phyloP scores from a whole-genome alignment of 2,888 invertebrate genomes.

The Drosophila niveifrons region DNA sequence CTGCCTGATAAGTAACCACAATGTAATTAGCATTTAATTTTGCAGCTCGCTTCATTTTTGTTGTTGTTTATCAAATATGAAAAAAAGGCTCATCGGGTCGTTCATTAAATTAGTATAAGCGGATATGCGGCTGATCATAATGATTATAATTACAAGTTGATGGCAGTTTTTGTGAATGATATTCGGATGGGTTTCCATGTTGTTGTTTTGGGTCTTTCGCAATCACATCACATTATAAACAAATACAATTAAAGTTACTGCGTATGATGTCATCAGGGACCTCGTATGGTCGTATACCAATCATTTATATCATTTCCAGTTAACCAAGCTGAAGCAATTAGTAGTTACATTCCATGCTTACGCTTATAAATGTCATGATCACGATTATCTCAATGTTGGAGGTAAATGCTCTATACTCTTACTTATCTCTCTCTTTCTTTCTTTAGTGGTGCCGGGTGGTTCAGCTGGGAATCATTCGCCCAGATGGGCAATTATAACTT shows the following conservation, averaged over 20 bases:
- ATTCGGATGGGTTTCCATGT: neutral
- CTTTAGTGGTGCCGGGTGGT: slow-evolving; percentile 4
- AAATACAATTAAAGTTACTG: slow-evolving; percentile 3
- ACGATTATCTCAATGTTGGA: slow-evolving; percentile 1
- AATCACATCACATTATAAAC: slow-evolving; percentile 47
- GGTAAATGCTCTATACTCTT: neutral
- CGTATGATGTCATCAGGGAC: slow-evolving; percentile 3
- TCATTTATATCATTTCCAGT: slow-evolving; percentile 13
- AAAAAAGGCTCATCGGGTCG: slow-evolving; percentile 62
- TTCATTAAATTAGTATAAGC: slow-evolving; percentile 66
- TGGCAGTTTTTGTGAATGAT: slow-evolving; percentile 13
- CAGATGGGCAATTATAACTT: slow-evolving; percentile 2
- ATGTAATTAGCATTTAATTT: slow-evolving; percentile 68
- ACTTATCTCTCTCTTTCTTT: too few relatives aligned
- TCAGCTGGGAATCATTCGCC: neutral
- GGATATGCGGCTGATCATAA: slow-evolving; percentile 52
- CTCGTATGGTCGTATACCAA: slow-evolving; percentile 13
- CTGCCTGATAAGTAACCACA: slow-evolving; percentile 32
- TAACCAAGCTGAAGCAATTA: slow-evolving; percentile 41
- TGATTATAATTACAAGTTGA: slow-evolving; percentile 36
- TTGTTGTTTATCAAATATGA: slow-evolving; percentile 33
- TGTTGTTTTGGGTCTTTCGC: slow-evolving; percentile 11
- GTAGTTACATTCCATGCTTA: slow-evolving; percentile 14
- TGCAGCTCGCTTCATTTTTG: slow-evolving; percentile 21
- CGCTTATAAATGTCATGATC: slow-evolving; percentile 14